phyloP scores from a whole-genome alignment of 2,797 vertebrate genomes.

The Eleutherodactylus coqui region DNA sequence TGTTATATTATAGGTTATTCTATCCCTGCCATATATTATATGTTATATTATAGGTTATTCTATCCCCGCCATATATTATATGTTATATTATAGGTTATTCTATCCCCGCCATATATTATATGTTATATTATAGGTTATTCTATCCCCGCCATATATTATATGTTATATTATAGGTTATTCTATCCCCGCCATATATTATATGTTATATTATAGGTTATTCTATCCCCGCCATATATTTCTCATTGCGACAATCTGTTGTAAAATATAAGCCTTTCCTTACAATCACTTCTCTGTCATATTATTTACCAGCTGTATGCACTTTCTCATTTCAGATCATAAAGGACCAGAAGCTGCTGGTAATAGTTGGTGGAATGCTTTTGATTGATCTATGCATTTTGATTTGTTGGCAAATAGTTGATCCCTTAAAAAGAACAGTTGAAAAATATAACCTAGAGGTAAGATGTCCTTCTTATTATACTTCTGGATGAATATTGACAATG shows the following conservation, averaged over 20 bases:
- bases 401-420: constrained; percentile 99
- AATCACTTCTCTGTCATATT: not conserved
- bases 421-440: constrained; percentile 95
- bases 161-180: too few relatives aligned
- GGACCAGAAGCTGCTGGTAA: constrained; percentile 98
- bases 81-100: too few relatives aligned
- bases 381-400: constrained; percentile 99
- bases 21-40: too few relatives aligned
- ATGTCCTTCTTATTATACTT: constrained; percentile 34
- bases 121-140: too few relatives aligned
- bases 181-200: too few relatives aligned
- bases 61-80: too few relatives aligned
- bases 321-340: constrained; percentile 90
- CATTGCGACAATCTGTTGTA: not conserved
- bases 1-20: too few relatives aligned
- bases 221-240: too few relatives aligned
- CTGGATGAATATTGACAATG: not conserved
- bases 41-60: too few relatives aligned
- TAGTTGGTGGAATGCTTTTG: constrained; percentile 97
- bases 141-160: too few relatives aligned
- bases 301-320: constrained; percentile 30
- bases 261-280: not conserved
- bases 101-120: too few relatives aligned
- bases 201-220: too few relatives aligned
- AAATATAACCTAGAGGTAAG: constrained; percentile 98